Evolutionary conservation across 2,113 vertebrate species (phyloP), one percentile per base, ranked within the genome.

Genomic region (Sinocyclocheilus maitianheensis): DNA sequence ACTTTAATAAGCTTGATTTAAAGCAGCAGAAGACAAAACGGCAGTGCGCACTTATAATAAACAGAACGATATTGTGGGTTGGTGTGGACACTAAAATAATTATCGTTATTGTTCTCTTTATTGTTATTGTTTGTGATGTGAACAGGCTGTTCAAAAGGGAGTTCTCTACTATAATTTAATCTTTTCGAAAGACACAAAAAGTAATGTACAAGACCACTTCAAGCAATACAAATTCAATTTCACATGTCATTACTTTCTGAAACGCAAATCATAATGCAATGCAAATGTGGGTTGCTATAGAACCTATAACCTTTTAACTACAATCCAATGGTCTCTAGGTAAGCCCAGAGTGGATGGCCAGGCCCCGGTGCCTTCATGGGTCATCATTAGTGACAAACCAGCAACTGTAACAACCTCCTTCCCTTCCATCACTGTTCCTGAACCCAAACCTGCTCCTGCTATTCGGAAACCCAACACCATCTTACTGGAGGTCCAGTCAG

Each of bases 351-450:
- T 95, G 22, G 93, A 92, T 8, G 77, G 90, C 81, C 85, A 89
- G 78, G 90, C 87, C 1, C 84, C 89, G 58, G 89, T 92, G 74
- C 93, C 94, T 82, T 90, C 93, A 80, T 90, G 92, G 88, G 34
- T 94, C 77, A 60, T 91, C 60, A 63, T 90, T 4, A 89, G 89
- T 11, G 90, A 92, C 81, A 91, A 81, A 3, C 91, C 91, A 11
- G 40, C 94, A 48, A 95, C 92, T 13, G 90, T 95, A 80, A 94
- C 93, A 51, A 94, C 95, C 69, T 94, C 93, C 8, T 37, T 95
- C 86, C 93, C 93, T 90, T 93, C 88, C 20, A 85, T 88, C 76
- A 83, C 91, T 84, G 91, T 86, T 34, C 85, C 89, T 74, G 85
- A 91, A 76, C 92, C 84, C 77, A 95, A 94, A 85, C 51, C 48